Evolutionary conservation across 2,113 vertebrate genomes (phyloP).

Genomic region (Eudyptes chrysolophus): DNA sequence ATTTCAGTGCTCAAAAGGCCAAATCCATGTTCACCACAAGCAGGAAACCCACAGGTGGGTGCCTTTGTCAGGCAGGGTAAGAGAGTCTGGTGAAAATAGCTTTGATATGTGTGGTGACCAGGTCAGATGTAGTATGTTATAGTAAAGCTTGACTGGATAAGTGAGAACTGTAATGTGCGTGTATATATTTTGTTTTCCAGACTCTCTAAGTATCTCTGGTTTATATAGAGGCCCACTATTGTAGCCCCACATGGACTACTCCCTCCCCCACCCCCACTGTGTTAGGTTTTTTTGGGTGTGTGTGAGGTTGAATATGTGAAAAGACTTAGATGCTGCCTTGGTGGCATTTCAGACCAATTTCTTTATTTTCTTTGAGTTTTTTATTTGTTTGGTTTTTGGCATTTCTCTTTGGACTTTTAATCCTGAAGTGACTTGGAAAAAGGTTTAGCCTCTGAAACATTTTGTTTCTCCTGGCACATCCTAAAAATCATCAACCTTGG

Average conservation of each 20-base stretch:
- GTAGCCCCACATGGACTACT: background rate
- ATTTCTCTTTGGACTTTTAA: background rate
- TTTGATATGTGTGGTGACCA: background rate
- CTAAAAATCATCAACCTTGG: background rate
- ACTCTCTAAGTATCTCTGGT: background rate
- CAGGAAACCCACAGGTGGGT: background rate
- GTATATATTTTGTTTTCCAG: background rate
- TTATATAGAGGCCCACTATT: background rate
- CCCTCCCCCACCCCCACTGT: fast-evolving
- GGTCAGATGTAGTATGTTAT: background rate
- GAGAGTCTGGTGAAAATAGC: background rate
- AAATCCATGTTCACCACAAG: background rate
- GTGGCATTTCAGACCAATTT: background rate
- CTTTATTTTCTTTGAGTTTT: background rate
- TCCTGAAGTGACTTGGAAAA: background rate
- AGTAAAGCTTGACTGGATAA: background rate
- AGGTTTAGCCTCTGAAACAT: background rate
- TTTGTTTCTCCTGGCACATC: background rate
- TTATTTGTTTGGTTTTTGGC: background rate
- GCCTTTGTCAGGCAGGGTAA: background rate
- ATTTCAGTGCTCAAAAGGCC: background rate
- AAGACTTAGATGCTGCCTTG: background rate
- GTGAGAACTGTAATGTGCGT: background rate
- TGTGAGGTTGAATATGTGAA: background rate
- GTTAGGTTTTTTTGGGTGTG: background rate